Evolutionary conservation across 2,888 invertebrate species (phyloP), one percentile per base, ranked within the genome.

Genomic region (Coelopa pilipes): DNA sequence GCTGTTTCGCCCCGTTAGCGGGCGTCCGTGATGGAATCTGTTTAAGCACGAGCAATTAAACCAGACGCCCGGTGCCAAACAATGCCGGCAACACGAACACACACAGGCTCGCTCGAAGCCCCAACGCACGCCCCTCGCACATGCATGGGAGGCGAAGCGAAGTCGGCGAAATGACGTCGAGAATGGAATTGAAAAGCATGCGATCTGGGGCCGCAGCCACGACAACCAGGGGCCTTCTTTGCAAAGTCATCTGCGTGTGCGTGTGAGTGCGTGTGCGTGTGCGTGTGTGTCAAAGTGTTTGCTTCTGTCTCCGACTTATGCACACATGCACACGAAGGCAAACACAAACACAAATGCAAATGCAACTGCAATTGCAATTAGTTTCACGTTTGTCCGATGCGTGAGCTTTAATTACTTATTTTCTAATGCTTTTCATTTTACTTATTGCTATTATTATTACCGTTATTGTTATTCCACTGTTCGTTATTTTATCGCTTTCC

Each of bases 321-420:
- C 59, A 59, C 59, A 59, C 59, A 59, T 1, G 1, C 11, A n/a
- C 59, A 34, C 45, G 46, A 7, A 63, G n/a, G 46, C 45, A 63
- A 62, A 62, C 12, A 24, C 15, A 5, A 15, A 62, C 17, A 1
- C 60, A 17, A n/a, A n/a, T n/a, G n/a, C n/a, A n/a, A n/a, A n/a
- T n/a, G n/a, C n/a, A n/a, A n/a, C n/a, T 34, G 34, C 45, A 68
- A 53, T 55, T 34, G 55, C 55, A 34, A 68, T 68, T 68, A 68
- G 17, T 68, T 45, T 68, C 34, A 45, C 45, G n/a, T 21, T 45
- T 68, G 50, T 55, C 53, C 17, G 53, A 70, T 60, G 21, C 17
- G 13, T 70, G 60, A 46, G 47, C 46, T 60, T 70, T 24, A 70
- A 70, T 70, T 47, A 70, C 49, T 70, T 70, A 70, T 70, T 60